phyloP scores from a whole-genome alignment of 1,140 invertebrate genomes.

The Lepidurus couesii region DNA sequence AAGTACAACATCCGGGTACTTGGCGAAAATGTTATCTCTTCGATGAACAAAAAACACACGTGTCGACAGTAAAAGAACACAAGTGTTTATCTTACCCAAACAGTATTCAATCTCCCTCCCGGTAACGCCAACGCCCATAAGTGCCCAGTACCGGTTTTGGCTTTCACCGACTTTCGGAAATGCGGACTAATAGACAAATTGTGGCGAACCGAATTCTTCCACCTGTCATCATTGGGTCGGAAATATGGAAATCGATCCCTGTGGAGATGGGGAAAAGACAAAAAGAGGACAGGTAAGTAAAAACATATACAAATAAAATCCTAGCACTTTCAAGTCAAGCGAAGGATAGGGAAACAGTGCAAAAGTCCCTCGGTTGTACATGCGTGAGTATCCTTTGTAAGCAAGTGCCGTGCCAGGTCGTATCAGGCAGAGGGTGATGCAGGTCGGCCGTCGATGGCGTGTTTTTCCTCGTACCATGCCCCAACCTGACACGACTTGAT shows the following conservation, averaged over 20 bases:
- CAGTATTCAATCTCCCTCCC: slow-evolving; percentile 27
- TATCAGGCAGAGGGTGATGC: neutral
- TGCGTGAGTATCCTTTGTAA: neutral
- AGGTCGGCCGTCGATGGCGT: neutral
- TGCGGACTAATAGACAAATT: slow-evolving; percentile 74
- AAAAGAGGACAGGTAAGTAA: neutral
- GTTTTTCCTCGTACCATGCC: neutral
- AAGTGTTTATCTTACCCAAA: slow-evolving; percentile 24
- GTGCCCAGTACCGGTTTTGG: slow-evolving; percentile 74
- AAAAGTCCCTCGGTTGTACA: neutral
- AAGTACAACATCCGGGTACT: neutral
- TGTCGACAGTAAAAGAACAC: neutral
- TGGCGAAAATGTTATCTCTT: slow-evolving; percentile 26
- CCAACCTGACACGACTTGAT: neutral
- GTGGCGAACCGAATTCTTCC: slow-evolving; percentile 84
- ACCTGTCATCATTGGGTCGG: slow-evolving; percentile 76
- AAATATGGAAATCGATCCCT: slow-evolving; percentile 80
- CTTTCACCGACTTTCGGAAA: slow-evolving; percentile 76
- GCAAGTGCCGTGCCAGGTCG: neutral
- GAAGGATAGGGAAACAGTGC: slow-evolving; percentile 1
- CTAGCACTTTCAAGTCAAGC: neutral
- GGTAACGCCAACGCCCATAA: slow-evolving; percentile 62
- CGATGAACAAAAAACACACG: too few species aligned
- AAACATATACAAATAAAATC: neutral
- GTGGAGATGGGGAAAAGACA: slow-evolving; percentile 30